Base-by-base conservation (phyloP, 2,113 vertebrate genomes). In the Nycticebus coucang region DNA sequence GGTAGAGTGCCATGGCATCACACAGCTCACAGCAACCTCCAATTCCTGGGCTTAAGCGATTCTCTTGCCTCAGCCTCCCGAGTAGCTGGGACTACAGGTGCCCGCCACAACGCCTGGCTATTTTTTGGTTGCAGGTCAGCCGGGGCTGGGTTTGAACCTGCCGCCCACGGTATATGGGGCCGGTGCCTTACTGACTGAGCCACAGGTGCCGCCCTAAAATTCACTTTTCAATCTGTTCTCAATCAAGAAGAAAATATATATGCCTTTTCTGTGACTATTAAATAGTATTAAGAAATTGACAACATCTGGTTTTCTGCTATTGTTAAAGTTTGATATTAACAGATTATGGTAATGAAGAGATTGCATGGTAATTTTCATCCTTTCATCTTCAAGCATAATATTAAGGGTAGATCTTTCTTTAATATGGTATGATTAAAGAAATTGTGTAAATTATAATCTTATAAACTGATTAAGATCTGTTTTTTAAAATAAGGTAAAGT, bases 181-280 rank as follows among this genome's bases (percentile, higher is more conserved):
- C n/a, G n/a, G n/a, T n/a, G n/a, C n/a, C n/a, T n/a, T n/a, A n/a
- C n/a, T n/a, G n/a, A n/a, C n/a, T n/a, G n/a, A n/a, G n/a, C n/a
- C n/a, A n/a, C n/a, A n/a, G n/a, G n/a, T n/a, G n/a, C n/a, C n/a
- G n/a, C n/a, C n/a, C n/a, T 91, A 87, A 86, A 81, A 60, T 92
- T 77, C 82, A 82, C 85, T 77, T 94, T 95, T 81, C 5, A 59
- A 2, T 41, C 37, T 83, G 30, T 93, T 87, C 55, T 84, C n/a
- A 84, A 72, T 72, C 62, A 83, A 30, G 41, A 62, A 71, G 24
- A 68, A 71, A 50, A 60, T 60, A 79, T 79, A 33, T 18, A 2
- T 24, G 7, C n/a, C 68, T 64, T 89, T 77, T 94, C 68, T 71
- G n/a, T 80, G 11, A 50, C 50, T 86, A 2, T 50, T 50, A 50